These are phyloP conservation scores for Wiebesia pumilae DNA, from an alignment of 1,140 invertebrate genomes.

Conservation along the genomic window DNA sequence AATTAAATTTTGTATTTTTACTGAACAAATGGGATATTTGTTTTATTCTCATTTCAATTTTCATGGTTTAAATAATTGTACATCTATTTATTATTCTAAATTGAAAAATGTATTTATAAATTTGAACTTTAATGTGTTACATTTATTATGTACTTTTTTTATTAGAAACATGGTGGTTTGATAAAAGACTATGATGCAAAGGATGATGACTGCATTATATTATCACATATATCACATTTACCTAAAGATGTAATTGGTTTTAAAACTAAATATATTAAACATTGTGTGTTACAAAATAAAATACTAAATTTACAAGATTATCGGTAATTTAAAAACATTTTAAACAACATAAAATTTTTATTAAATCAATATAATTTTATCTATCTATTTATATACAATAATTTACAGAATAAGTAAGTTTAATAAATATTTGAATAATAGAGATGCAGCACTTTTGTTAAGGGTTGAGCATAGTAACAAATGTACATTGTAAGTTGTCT, in stretches of 20 bases:
- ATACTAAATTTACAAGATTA: slow-evolving; percentile 17
- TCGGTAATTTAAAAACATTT: neutral
- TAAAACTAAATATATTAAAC: neutral
- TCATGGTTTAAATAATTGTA: no score
- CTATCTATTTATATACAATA: neutral
- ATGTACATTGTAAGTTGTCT: neutral
- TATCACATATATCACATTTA: neutral
- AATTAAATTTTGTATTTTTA: no score
- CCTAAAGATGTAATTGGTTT: neutral
- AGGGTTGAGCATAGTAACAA: neutral
- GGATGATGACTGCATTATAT: slow-evolving; percentile 20
- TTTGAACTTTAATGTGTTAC: no score
- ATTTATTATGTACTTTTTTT: neutral
- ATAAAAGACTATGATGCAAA: neutral
- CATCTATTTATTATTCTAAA: neutral
- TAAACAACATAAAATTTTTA: neutral
- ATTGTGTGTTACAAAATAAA: neutral
- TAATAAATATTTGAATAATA: neutral
- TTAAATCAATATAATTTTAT: neutral
- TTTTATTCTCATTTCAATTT: no score
- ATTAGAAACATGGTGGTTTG: neutral
- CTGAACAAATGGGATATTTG: no score
- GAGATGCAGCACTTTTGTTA: no score
- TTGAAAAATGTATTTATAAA: neutral
- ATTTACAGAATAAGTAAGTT: slow-evolving; percentile 2